Evolutionary conservation across 2,113 vertebrate species (phyloP), one percentile per base, ranked within the genome.

Genomic region (Neodon shergylaensis): DNA sequence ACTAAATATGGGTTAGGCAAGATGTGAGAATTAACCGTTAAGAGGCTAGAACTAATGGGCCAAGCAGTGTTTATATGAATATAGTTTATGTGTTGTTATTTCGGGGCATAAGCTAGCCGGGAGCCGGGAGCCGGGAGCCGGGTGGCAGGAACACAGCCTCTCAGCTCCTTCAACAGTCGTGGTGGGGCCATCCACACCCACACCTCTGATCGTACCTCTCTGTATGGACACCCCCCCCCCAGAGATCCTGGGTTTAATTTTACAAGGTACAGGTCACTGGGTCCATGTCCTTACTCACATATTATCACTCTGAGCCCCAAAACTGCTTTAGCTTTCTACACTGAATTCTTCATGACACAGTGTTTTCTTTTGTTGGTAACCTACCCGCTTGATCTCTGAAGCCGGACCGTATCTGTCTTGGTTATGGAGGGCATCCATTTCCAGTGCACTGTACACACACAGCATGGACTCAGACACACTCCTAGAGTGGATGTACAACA

Each of bases 261-360:
- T 90, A 85, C 95, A 94, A 44, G 91, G 95, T 26, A 73, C 49
- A 97, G 96, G 83, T 94, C 88, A 76, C 79, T 68, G 66, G 77
- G 88, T 84, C 94, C 92, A 54, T 0, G 0, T 83, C 47, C 79
- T 97, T 92, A 92, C 94, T 95, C 87, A 97, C 0, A 5, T 1
- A 2, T 22, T 61, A 10, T 4, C 24, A 76, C 63, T 72, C 52
- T 42, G 4, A 9, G 44, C 22, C 26, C 82, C 33, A 7, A 47
- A 58, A 22, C 26, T 1, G 1, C 47, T 47, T 0, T 5, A 3
- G 28, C 0, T 4, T 26, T 42, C 52, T 61, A 39, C 22, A 2
- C 12, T 19, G 70, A 5, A 33, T 52, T 49, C 65, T 66, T 85
- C 28, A 0, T 16, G 16, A 21, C 5, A 4, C 4, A 11, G 13